Percentiles rank a stretch among this genome's conserved stretches.
phyloP scores from a whole-genome alignment of 2,888 invertebrate species.

The Amblyjoppa proteus region DNA sequence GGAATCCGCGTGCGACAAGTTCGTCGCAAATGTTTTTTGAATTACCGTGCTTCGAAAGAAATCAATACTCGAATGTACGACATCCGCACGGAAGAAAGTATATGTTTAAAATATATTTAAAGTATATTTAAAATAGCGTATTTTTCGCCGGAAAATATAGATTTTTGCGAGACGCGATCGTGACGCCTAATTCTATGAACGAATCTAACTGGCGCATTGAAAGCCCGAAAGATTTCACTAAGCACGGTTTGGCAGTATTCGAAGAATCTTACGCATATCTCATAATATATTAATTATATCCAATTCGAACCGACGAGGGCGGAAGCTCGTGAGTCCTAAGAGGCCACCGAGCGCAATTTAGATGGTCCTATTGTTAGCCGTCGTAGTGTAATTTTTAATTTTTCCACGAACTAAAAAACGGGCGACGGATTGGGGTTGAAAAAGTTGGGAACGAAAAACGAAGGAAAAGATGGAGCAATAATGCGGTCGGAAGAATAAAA shows the following conservation, averaged over 20 bases:
- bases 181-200: no score
- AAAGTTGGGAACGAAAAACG: slow-evolving; percentile 18
- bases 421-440: not conserved
- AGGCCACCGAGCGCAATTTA: slow-evolving; percentile 10
- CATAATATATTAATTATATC: slow-evolving; percentile 2
- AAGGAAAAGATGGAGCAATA: slow-evolving; percentile 50
- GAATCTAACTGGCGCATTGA: no score
- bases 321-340: no score
- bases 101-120: not conserved
- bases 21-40: not conserved
- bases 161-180: no score
- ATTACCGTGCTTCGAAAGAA: not conserved
- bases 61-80: not conserved
- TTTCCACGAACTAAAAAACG: not conserved
- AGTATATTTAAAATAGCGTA: not conserved
- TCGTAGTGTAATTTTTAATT: not conserved
- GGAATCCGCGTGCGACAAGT: not conserved
- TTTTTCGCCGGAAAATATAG: no score
- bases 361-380: not conserved
- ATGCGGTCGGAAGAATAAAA: slow-evolving; percentile 50
- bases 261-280: not conserved
- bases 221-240: no score
- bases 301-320: no score
- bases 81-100: no score
- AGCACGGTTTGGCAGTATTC: no score